Evolutionary conservation across 2,888 invertebrate genomes (phyloP), one percentile per base, ranked within the genome.

Genomic region (Oxyteleia sp.): DNA sequence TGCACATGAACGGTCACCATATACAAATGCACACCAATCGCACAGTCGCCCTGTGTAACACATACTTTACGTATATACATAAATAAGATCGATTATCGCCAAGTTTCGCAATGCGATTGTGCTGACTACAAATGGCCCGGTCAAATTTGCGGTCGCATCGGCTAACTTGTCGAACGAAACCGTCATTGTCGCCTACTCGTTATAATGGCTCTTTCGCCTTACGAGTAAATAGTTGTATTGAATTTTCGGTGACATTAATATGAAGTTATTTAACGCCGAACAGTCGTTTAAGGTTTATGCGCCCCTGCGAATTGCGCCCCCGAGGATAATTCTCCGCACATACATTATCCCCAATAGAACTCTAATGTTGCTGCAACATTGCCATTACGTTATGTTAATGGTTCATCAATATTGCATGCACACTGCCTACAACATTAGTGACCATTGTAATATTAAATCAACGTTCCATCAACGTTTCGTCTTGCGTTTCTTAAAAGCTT

Each of bases 31-130:
- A n/a, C n/a, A n/a, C n/a, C n/a, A n/a, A n/a, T n/a, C n/a, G n/a
- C n/a, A n/a, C n/a, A n/a, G n/a, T n/a, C n/a, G n/a, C n/a, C n/a
- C n/a, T n/a, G n/a, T n/a, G n/a, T n/a, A n/a, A n/a, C n/a, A n/a
- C n/a, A n/a, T n/a, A n/a, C n/a, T n/a, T n/a, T n/a, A n/a, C n/a
- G n/a, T n/a, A n/a, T n/a, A n/a, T n/a, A n/a, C n/a, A n/a, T n/a
- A n/a, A n/a, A 63, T 64, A 74, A 55, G 45, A 74, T 74, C 74
- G 74, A 74, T 74, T 51, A 51, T 61, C 13, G n/a, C 3, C 49
- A 26, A 72, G 38, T 32, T 61, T 35, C 26, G 20, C 38, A 43
- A 18, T 43, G 32, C 45, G 8, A 66, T 41, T 53, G 10, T 18
- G n/a, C 8, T 32, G 38, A 38, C 2, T 38, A 38, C 10, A 38